Evolutionary conservation across 2,797 vertebrate genomes (phyloP), one percentile per base, ranked within the genome.

Genomic region (Bradypodion ventrale): DNA sequence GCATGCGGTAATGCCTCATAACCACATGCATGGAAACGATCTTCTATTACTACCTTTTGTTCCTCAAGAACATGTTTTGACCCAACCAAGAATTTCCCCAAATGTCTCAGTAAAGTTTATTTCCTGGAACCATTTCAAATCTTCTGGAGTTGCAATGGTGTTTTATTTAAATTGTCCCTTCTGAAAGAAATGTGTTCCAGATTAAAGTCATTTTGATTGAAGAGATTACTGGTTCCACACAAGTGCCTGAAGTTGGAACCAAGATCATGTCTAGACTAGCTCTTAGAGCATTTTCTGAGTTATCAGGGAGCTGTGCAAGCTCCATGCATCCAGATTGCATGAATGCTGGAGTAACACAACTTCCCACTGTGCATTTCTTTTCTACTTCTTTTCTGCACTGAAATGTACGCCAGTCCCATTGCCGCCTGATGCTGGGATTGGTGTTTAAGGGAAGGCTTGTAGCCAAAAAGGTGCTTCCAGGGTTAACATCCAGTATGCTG

Each of bases 1-100:
- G 75, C 69, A 44, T 73, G 52, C 76, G 68, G 35, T 59, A 32
- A 83, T 83, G 70, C 77, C 81, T 84, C 35, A 49, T 37, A 23
- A 75, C 37, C 5, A 46, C 46, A 72, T 40, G 35, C 37, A 44
- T 16, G 27, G 19, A 42, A 37, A 32, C 40, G 2, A 7, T 29
- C 52, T 12, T 40, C 32, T 25, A 12, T 40, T 49, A 5, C 29
- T 40, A 29, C 19, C 68, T 73, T n/a, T 35, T 7, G 29, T 59
- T 72, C 42, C 37, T 1, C 62, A 75, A 62, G 32, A 52, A 75
- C 9, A 62, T 21, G 29, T 70, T 80, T 70, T 59, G 37, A 81
- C 42, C 46, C n/a, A 52, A 60, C 32, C 29, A 5, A 69, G 32
- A 80, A 7, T 29, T 56, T 69, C 27, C 2, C 52, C 8, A 74